A percentile compares a stretch with the other conserved stretches of the same genome.
These are phyloP conservation scores for Lates japonicus DNA, from an alignment of 2,797 vertebrate genomes.

Conservation along the genomic window DNA sequence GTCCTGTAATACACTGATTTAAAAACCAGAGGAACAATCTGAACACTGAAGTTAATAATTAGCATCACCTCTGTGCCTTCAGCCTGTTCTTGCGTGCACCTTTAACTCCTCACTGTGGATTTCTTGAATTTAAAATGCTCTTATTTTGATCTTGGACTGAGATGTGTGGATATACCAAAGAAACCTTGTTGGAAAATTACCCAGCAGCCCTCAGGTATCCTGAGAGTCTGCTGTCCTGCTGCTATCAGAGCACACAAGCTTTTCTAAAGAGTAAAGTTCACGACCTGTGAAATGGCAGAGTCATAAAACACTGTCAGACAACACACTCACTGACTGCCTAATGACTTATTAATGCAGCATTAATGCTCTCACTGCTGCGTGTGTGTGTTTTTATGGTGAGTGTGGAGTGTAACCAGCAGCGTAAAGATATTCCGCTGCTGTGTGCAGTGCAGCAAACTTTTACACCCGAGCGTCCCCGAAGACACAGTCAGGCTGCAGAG, in stretches of 20 bases:
- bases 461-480: constrained; percentile 22
- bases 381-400: constrained; percentile 2
- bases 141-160: neutral
- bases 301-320: constrained; percentile 45
- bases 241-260: constrained; percentile 11
- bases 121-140: neutral
- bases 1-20: too few relatives aligned
- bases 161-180: neutral
- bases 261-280: constrained; percentile 49
- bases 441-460: constrained; percentile 28
- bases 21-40: too few relatives aligned
- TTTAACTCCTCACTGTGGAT: too few relatives aligned
- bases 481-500: neutral
- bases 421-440: constrained; percentile 2
- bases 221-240: constrained; percentile 13
- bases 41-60: too few relatives aligned
- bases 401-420: constrained; percentile 23
- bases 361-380: constrained; percentile 23
- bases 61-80: neutral
- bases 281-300: constrained; percentile 53
- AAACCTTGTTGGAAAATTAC: constrained; percentile 8
- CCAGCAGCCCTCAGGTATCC: constrained; percentile 29
- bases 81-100: neutral
- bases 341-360: constrained; percentile 53
- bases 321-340: constrained; percentile 32